Evolutionary conservation across 2,888 invertebrate genomes (phyloP).

Genomic region (Flexamia atlantica): DNA sequence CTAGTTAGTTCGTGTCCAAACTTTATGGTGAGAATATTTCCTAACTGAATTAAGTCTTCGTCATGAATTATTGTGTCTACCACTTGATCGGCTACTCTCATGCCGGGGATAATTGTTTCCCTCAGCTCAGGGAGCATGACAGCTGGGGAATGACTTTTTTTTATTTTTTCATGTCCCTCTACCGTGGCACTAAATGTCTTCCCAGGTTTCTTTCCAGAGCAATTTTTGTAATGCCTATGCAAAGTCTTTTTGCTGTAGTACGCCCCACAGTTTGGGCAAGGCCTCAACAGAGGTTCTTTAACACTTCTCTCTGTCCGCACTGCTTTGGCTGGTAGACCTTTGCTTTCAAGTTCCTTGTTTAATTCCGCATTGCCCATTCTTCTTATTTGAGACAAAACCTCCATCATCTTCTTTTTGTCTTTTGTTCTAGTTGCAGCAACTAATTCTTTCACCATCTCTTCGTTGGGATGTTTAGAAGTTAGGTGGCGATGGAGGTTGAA

Average conservation of each 20-base stretch:
- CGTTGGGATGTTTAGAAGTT: neutral
- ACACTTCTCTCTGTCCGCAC: neutral
- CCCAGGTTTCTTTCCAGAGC: neutral
- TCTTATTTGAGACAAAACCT: neutral
- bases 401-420: neutral
- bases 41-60: neutral
- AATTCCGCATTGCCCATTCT: neutral
- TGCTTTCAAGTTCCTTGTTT: neutral
- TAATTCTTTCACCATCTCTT: neutral
- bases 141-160: neutral
- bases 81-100: neutral
- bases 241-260: neutral
- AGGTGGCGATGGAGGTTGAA: neutral
- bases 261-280: neutral
- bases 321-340: neutral
- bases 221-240: neutral
- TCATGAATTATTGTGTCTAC: neutral
- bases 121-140: neutral
- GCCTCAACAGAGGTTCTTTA: neutral
- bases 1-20: neutral
- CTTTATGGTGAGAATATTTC: neutral
- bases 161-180: neutral
- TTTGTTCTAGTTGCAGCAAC: neutral
- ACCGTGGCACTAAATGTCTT: neutral
- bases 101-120: neutral